phyloP scores from a whole-genome alignment of 2,888 invertebrate genomes.

The Ichneumon xanthorius region DNA sequence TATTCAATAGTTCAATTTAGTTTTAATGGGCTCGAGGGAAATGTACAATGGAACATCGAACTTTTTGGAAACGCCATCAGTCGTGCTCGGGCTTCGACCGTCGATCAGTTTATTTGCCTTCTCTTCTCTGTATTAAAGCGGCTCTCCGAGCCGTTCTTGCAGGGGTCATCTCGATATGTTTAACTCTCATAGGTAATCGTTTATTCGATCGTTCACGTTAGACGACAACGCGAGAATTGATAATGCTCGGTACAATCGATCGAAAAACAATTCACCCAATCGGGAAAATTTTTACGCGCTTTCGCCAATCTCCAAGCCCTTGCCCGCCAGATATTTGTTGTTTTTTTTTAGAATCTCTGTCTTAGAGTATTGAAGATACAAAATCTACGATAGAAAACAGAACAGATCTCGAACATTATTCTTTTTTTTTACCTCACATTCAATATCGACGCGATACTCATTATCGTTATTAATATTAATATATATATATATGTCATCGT shows the following conservation, averaged over 20 bases:
- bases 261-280: conserved; percentile 17
- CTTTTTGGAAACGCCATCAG: conserved; percentile 69
- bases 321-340: conserved; percentile 17
- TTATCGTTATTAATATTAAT: conserved; percentile 73
- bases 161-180: conserved; percentile 62
- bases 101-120: conserved; percentile 21
- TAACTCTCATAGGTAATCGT: conserved; percentile 20
- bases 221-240: conserved; percentile 30
- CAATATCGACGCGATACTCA: conserved; percentile 80
- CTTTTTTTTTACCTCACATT: conserved; percentile 76
- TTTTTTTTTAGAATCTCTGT: conserved; percentile 71
- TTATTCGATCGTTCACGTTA: conserved; percentile 34
- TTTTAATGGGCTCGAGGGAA: conserved; percentile 54
- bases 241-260: background rate
- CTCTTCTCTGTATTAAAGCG: background rate
- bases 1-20: conserved; percentile 27
- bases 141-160: conserved; percentile 3
- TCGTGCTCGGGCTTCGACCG: conserved; percentile 59
- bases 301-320: conserved; percentile 54
- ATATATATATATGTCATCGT: conserved; percentile 52
- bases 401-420: conserved; percentile 81
- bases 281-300: conserved; percentile 35
- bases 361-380: conserved; percentile 84
- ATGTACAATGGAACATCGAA: conserved; percentile 71
- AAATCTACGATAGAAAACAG: conserved; percentile 85